Conservation (phyloP, 2,888 invertebrate species). For the Protodeltote pygarga region DNA sequence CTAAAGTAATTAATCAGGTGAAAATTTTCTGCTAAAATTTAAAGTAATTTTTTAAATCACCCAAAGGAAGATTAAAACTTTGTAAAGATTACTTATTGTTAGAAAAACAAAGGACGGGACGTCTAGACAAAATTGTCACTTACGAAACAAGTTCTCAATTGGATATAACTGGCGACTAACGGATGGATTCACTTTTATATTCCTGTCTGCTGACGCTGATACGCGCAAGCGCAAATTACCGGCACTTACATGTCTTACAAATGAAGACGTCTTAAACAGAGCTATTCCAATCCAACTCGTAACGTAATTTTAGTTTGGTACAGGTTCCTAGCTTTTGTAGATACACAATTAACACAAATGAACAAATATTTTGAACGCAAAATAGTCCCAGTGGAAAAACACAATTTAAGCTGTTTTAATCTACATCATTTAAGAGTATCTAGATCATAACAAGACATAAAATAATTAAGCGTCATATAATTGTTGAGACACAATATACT, state of each 20-base stretch:
- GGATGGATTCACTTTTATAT: constrained; percentile 42
- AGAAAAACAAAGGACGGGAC: constrained; percentile 2
- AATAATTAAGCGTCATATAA: constrained; percentile 31
- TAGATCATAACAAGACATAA: constrained; percentile 2
- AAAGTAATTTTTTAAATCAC: neutral
- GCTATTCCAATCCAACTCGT: no score
- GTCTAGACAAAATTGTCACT: constrained; percentile 8
- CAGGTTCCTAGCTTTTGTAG: no score
- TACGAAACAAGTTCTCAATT: constrained; percentile 38
- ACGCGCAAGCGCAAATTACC: constrained; percentile 13
- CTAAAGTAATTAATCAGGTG: no score
- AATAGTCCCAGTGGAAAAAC: no score
- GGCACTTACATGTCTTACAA: constrained; percentile 16
- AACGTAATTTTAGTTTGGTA: no score
- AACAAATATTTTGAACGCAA: neutral
- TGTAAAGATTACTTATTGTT: no score
- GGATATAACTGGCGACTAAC: constrained; percentile 30
- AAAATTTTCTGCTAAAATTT: no score
- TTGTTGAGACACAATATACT: constrained; percentile 19
- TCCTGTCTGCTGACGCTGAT: constrained; percentile 25
- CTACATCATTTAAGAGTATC: constrained; percentile 8
- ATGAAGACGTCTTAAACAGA: no score
- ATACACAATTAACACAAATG: neutral
- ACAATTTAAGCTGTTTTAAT: neutral
- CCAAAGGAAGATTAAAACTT: no score